Evolutionary conservation across 1,140 invertebrate genomes (phyloP).

Genomic region (Eueides isabella): DNA sequence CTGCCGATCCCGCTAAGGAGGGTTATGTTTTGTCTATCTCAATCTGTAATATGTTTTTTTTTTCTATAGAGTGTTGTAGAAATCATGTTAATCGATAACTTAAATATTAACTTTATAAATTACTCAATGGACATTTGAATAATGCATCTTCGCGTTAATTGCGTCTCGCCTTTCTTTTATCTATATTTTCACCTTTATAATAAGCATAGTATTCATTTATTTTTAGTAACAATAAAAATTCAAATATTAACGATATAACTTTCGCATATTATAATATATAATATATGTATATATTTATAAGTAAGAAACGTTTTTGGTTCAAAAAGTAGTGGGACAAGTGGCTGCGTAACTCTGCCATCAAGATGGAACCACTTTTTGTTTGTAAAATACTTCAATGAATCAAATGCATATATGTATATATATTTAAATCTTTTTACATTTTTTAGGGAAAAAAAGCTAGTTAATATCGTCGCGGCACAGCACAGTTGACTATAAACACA

Average conservation of each 20-base stretch:
- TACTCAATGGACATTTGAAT: neutral
- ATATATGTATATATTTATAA: too few species aligned
- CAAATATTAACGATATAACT: neutral
- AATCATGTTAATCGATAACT: too few species aligned
- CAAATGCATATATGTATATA: too few species aligned
- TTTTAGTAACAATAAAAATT: neutral
- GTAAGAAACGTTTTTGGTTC: conserved; percentile 12
- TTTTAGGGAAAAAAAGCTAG: too few species aligned
- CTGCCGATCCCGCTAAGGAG: too few species aligned
- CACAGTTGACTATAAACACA: too few species aligned
- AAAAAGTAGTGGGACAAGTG: conserved; percentile 21
- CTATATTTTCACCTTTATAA: neutral
- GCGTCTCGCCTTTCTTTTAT: neutral
- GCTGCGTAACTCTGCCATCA: conserved; percentile 9
- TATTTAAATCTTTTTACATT: too few species aligned
- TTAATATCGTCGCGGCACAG: too few species aligned
- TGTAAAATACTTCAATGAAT: neutral
- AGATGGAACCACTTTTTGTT: conserved; percentile 23
- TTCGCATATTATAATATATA: neutral
- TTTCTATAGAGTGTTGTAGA: too few species aligned
- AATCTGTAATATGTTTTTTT: too few species aligned
- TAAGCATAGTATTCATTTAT: neutral
- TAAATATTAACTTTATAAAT: neutral
- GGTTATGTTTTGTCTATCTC: too few species aligned
- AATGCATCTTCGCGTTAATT: neutral